Evolutionary conservation across 2,888 invertebrate genomes (phyloP).

Genomic region (Lochmaea crataegi): DNA sequence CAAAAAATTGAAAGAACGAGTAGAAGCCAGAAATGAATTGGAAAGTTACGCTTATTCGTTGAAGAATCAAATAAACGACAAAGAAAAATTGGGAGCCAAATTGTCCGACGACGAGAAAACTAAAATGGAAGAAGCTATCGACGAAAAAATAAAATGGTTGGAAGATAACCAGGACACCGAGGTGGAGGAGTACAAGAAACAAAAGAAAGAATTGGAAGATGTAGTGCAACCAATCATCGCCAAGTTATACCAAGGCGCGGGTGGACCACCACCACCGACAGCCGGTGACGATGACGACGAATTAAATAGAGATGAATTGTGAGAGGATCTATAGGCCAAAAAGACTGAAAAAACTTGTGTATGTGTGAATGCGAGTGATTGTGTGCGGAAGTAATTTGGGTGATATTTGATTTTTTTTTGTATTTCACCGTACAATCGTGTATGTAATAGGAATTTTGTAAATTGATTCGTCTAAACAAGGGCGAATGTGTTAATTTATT

Average conservation of each 20-base stretch:
- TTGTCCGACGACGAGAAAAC: slow-evolving; percentile 88
- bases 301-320: slow-evolving; percentile 85
- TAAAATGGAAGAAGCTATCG: slow-evolving; percentile 95
- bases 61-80: slow-evolving; percentile 94
- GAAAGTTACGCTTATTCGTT: slow-evolving; percentile 98
- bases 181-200: slow-evolving; percentile 85
- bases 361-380: slow-evolving; percentile 20
- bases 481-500: slow-evolving; percentile 54
- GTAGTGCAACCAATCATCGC: slow-evolving; percentile 97
- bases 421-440: slow-evolving; percentile 12
- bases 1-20: slow-evolving; percentile 94
- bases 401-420: slow-evolving; percentile 25
- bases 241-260: slow-evolving; percentile 92
- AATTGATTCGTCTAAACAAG: slow-evolving; percentile 36
- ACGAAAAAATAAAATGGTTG: slow-evolving; percentile 97
- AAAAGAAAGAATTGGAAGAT: slow-evolving; percentile 95
- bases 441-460: slow-evolving; percentile 26
- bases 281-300: slow-evolving; percentile 78
- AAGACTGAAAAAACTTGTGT: slow-evolving; percentile 40
- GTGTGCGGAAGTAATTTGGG: slow-evolving; percentile 17
- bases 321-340: slow-evolving; percentile 53
- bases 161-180: slow-evolving; percentile 96
- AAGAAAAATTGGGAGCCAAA: slow-evolving; percentile 83
- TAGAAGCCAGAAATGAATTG: slow-evolving; percentile 96
- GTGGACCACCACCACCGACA: slow-evolving; percentile 79